phyloP scores from a whole-genome alignment of 2,797 vertebrate genomes.

The Chaetophractus vellerosus region DNA sequence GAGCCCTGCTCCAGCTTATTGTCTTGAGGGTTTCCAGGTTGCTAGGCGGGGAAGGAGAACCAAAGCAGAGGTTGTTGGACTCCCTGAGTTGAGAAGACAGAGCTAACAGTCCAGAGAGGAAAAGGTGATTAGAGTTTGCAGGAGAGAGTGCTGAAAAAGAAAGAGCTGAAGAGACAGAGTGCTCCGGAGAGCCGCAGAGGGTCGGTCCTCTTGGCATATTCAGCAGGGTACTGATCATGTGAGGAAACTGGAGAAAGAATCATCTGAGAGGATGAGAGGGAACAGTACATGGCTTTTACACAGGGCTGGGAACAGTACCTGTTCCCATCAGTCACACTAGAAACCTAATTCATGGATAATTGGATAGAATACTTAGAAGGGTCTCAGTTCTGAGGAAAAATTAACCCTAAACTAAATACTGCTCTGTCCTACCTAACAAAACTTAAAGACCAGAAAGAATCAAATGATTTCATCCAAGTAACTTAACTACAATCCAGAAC shows the following conservation, averaged over 20 bases:
- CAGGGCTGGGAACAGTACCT: not conserved
- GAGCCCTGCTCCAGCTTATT: not conserved
- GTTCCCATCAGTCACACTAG: not conserved
- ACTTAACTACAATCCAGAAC: not conserved
- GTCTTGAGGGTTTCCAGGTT: not conserved
- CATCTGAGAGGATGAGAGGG: not conserved
- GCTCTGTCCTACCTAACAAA: not conserved
- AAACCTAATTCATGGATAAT: not conserved
- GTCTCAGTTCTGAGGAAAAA: not conserved
- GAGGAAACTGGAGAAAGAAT: not conserved
- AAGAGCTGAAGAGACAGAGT: not conserved
- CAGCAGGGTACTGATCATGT: not conserved
- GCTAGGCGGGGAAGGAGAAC: not conserved
- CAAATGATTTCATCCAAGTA: not conserved
- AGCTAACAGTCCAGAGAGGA: not conserved
- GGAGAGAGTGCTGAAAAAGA: not conserved
- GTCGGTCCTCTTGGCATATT: not conserved
- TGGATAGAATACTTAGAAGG: not conserved
- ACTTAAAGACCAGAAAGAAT: constrained; percentile 33
- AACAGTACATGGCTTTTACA: not conserved
- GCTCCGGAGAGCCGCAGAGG: not conserved
- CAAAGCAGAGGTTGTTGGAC: not conserved
- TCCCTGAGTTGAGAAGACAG: not conserved
- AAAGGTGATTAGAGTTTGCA: not conserved
- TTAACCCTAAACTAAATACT: not conserved